phyloP scores from a whole-genome alignment of 2,888 invertebrate species.

The Conchocele bisecta region DNA sequence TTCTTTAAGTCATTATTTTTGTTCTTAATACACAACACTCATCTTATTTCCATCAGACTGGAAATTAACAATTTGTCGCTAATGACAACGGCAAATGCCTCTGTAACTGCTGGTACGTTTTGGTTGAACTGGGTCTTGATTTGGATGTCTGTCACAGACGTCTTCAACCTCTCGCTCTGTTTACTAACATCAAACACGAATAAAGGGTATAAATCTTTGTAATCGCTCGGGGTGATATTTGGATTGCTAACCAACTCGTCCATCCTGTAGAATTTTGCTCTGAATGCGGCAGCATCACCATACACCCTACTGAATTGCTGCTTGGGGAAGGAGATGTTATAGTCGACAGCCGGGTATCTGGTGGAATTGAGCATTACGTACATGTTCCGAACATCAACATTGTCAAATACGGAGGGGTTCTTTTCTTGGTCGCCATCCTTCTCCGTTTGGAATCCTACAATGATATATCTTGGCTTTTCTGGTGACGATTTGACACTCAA shows the following conservation, averaged over 20 bases:
- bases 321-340: constrained; percentile 29
- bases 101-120: constrained; percentile 30
- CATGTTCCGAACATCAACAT: constrained; percentile 5
- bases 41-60: constrained; percentile 33
- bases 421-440: constrained; percentile 21
- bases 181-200: constrained; percentile 45
- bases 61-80: constrained; percentile 27
- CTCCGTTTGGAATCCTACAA: constrained; percentile 36
- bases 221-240: constrained; percentile 25
- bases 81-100: constrained; percentile 29
- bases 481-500: constrained; percentile 23
- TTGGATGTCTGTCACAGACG: constrained; percentile 18
- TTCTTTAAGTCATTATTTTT: not conserved
- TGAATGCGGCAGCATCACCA: constrained; percentile 20
- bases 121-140: constrained; percentile 30
- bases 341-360: constrained; percentile 40
- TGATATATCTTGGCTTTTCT: constrained; percentile 26
- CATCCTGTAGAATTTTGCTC: constrained; percentile 17
- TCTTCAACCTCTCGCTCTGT: constrained; percentile 34
- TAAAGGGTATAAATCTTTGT: constrained; percentile 23
- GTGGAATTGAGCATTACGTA: constrained; percentile 35
- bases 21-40: constrained; percentile 7
- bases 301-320: constrained; percentile 32
- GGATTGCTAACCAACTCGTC: constrained; percentile 9
- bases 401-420: constrained; percentile 3